phyloP scores from a whole-genome alignment of 2,888 invertebrate genomes.

The Microplitis deprimator region DNA sequence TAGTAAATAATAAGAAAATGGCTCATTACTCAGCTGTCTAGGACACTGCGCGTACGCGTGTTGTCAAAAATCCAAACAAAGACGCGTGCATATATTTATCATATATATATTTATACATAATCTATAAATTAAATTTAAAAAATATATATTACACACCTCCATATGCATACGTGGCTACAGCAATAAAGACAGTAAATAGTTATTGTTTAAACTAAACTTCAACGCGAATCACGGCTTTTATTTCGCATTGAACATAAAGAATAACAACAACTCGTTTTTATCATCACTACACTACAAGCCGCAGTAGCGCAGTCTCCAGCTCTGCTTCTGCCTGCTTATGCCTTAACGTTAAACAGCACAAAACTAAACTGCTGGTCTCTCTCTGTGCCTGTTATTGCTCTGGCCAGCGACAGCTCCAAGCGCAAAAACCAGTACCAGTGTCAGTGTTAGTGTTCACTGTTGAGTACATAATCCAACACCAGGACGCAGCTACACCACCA shows the following conservation, averaged over 20 bases:
- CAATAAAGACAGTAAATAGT: conserved; percentile 60
- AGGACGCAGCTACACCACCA: not conserved
- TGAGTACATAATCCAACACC: not conserved
- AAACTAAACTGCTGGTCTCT: not conserved
- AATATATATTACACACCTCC: conserved; percentile 60
- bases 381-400: conserved; percentile 53
- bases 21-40: conserved; percentile 43
- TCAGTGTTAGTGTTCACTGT: conserved; percentile 1
- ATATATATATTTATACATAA: not conserved
- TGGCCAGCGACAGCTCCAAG: conserved; percentile 48
- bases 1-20: conserved; percentile 51
- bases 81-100: conserved; percentile 39
- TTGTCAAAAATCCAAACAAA: conserved; percentile 54
- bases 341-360: conserved; percentile 61
- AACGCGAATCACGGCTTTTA: conserved; percentile 64
- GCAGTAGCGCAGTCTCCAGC: conserved; percentile 30
- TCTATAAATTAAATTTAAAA: not conserved
- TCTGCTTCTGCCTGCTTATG: conserved; percentile 24
- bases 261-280: conserved; percentile 65
- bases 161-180: conserved; percentile 68
- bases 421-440: not conserved
- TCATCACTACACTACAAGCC: conserved; percentile 65
- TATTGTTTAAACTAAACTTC: conserved; percentile 53
- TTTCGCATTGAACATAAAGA: conserved; percentile 64
- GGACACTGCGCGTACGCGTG: conserved; percentile 24